Base-by-base conservation (phyloP, 1,140 invertebrate genomes). In the Chironomus tepperi region DNA sequence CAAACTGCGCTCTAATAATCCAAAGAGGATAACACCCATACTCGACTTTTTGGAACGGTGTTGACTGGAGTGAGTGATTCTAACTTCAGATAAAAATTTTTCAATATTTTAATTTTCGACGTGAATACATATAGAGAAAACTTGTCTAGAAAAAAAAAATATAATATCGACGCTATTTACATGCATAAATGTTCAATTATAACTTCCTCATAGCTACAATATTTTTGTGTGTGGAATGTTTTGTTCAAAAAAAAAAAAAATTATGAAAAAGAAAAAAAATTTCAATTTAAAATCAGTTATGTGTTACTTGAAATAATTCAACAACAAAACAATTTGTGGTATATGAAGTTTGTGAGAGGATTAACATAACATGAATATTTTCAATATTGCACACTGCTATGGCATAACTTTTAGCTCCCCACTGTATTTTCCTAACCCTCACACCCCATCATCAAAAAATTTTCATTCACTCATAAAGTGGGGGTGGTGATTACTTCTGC, bases 301-400 rank as follows among this genome's bases (percentile, higher is more conserved):
- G 65, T 70, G 65, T 70, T 70, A 21, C 65, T 21, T 70, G n/a
- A 70, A 57, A 70, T 70, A 70, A 70, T 10, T 70, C 65, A 57
- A 57, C 47, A 57, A 57, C 47, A 57, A 57, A 57, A 70, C 65
- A 70, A 70, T 70, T 70, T 70, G 65, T 21, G 65, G 65, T 21
- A 70, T 34, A 34, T 34, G 19, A 70, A 70, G n/a, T 57, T 57
- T 57, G 12, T 57, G n/a, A 19, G 18, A 67, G 65, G 65, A 70
- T 70, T 70, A 70, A 70, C 65, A 70, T 70, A 70, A 70, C 65
- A 70, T 70, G 65, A 70, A 70, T 70, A 70, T 70, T 70, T 70
- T 70, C 65, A 70, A 70, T 70, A 70, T 70, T 70, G 65, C 65
- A 70, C 65, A 70, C 16, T 21, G n/a, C 18, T 18, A 18, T 70